A percentile compares a stretch with the other conserved stretches of the same genome.
phyloP scores from a whole-genome alignment of 1,140 invertebrate species.

The Drosophila bocki region DNA sequence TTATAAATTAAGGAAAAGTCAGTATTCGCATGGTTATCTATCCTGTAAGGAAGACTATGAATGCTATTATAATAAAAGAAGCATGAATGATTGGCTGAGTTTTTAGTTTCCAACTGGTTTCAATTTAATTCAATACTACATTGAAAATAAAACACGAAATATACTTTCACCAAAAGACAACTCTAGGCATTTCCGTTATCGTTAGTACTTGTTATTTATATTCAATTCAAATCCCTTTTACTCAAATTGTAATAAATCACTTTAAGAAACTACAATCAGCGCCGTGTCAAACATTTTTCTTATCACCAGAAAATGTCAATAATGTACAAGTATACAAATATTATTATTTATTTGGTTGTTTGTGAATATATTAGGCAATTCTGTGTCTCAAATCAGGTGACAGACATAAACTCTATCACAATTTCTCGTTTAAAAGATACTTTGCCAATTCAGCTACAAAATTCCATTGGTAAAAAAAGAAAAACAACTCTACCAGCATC shows the following conservation, averaged over 20 bases:
- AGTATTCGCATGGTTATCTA: no score
- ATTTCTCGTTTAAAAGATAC: conserved; percentile 27
- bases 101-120: background rate
- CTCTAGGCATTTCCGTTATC: background rate
- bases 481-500: background rate
- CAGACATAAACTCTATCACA: conserved; percentile 10
- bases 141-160: background rate
- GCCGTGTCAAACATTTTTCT: conserved; percentile 31
- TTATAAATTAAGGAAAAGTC: no score
- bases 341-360: conserved; percentile 27
- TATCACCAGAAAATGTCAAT: conserved; percentile 30
- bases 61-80: no score
- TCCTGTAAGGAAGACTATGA: no score
- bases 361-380: conserved; percentile 25
- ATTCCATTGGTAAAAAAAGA: conserved; percentile 22
- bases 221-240: background rate
- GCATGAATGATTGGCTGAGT: background rate
- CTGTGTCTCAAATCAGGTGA: conserved; percentile 6
- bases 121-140: background rate
- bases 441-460: conserved; percentile 27
- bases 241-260: conserved; percentile 11
- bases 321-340: conserved; percentile 26
- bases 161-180: background rate
- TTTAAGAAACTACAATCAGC: conserved; percentile 29
- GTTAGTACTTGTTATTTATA: background rate